Conservation (phyloP, 1,140 invertebrate species). For the Aphis craccivora region DNA sequence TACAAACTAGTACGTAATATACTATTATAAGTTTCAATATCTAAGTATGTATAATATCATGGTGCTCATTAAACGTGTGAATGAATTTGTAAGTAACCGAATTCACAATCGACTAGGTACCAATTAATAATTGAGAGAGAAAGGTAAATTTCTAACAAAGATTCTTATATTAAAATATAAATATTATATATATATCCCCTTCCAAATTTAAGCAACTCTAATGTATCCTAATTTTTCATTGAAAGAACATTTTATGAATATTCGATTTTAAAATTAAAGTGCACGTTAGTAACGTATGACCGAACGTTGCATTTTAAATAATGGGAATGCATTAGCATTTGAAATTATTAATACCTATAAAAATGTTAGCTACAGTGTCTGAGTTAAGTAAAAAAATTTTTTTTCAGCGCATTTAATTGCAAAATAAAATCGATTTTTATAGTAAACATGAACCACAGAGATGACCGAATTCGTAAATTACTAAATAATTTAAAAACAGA, state of each 20-base stretch:
- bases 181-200: neutral
- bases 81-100: neutral
- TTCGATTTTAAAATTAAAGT: neutral
- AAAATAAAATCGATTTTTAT: neutral
- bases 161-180: neutral
- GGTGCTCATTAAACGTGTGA: neutral
- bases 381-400: neutral
- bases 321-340: neutral
- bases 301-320: conserved; percentile 5
- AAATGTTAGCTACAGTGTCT: neutral
- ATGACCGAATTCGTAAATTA: neutral
- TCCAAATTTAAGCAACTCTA: neutral
- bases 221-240: neutral
- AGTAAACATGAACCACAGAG: neutral
- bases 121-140: neutral
- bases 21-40: neutral
- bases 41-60: neutral
- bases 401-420: neutral
- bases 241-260: neutral
- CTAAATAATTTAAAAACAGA: neutral
- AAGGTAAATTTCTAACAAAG: neutral
- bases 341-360: neutral
- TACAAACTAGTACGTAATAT: neutral
- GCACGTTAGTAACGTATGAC: neutral
- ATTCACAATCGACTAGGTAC: neutral